Conservation (phyloP, 2,113 vertebrate species). For the Monopterus albus region DNA sequence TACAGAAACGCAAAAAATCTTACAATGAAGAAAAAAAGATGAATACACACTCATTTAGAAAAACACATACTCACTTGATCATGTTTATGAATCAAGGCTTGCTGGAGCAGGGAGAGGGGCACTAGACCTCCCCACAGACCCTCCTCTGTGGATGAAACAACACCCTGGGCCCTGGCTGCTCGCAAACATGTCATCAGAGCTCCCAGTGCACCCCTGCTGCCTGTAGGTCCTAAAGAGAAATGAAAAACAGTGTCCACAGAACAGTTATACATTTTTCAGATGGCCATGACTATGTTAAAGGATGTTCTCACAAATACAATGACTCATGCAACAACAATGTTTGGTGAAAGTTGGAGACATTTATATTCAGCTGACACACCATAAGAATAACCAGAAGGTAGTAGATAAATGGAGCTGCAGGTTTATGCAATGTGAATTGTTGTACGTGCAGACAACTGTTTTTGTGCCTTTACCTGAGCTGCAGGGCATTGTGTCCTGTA, state of each 20-base stretch:
- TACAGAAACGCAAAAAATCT: background rate
- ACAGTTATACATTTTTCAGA: background rate
- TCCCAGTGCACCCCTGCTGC: slow-evolving; percentile 87
- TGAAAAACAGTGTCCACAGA: background rate
- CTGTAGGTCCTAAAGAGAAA: slow-evolving; percentile 66
- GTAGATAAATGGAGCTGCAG: background rate
- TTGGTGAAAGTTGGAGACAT: background rate
- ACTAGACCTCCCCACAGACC: slow-evolving; percentile 85
- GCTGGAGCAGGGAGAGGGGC: slow-evolving; percentile 83
- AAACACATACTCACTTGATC: slow-evolving; percentile 86
- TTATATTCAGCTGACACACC: background rate
- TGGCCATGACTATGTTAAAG: background rate
- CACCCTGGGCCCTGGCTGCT: slow-evolving; percentile 90
- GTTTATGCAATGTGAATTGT: background rate
- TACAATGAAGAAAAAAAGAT: background rate
- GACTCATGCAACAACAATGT: too few species aligned
- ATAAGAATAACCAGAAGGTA: background rate
- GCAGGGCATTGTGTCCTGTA: slow-evolving; percentile 84
- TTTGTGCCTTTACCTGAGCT: slow-evolving; percentile 80
- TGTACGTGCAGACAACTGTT: background rate
- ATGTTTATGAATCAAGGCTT: slow-evolving; percentile 92
- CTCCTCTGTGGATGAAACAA: slow-evolving; percentile 79
- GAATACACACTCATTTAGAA: background rate
- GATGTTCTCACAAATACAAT: background rate
- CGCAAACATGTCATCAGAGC: slow-evolving; percentile 94